Percentiles rank a stretch among this genome's conserved stretches.
phyloP scores from a whole-genome alignment of 2,797 vertebrate species.

The Microctenopoma steveboyesi region DNA sequence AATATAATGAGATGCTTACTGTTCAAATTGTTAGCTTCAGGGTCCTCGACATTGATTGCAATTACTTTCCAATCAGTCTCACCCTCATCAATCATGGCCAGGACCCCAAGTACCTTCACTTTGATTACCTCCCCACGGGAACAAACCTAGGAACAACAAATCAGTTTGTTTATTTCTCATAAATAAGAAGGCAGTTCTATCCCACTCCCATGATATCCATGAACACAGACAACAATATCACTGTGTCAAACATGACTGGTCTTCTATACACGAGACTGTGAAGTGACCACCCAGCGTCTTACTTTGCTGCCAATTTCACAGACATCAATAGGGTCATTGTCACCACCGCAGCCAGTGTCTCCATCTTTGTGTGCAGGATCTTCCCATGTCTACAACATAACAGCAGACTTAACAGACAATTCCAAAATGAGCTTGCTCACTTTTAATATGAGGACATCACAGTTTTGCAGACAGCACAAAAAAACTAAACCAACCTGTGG shows the following conservation, averaged over 20 bases:
- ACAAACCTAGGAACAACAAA: slow-evolving; percentile 84
- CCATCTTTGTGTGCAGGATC: slow-evolving; percentile 92
- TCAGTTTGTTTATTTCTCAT: not conserved
- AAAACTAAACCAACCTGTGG: slow-evolving; percentile 87
- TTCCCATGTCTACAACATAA: slow-evolving; percentile 91
- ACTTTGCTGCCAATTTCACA: slow-evolving; percentile 98
- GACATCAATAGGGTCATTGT: slow-evolving; percentile 98
- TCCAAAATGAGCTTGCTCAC: not conserved
- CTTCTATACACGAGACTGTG: not conserved
- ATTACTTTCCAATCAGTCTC: slow-evolving; percentile 99
- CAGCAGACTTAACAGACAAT: not conserved
- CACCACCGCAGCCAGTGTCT: slow-evolving; percentile 91
- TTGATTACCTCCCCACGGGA: slow-evolving; percentile 91
- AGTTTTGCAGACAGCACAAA: not conserved
- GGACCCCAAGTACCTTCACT: slow-evolving; percentile 92
- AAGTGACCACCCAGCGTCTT: slow-evolving; percentile 33
- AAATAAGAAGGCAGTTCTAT: not conserved
- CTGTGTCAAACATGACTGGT: not conserved
- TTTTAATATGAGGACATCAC: not conserved
- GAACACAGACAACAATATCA: not conserved
- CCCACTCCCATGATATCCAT: not conserved
- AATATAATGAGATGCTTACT: slow-evolving; percentile 71
- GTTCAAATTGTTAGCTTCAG: slow-evolving; percentile 89
- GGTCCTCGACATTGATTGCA: slow-evolving; percentile 93
- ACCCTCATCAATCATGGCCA: slow-evolving; percentile 98